Evolutionary conservation across 1,140 invertebrate species (phyloP), one percentile per base, ranked within the genome.

Genomic region (Drosophila pallidifrons): DNA sequence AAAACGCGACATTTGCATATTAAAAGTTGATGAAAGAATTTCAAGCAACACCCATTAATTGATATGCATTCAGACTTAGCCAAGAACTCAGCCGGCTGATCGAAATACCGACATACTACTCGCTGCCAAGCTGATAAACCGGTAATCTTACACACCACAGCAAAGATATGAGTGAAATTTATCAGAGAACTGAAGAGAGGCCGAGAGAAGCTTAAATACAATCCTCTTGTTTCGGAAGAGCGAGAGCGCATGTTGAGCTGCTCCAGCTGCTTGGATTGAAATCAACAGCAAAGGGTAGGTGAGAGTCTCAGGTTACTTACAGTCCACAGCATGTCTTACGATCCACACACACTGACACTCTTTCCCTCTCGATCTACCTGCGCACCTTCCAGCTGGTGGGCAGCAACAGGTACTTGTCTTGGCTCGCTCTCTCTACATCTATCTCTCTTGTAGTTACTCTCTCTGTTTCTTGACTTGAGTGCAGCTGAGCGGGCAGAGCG

Each of bases 51-150:
- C 46, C 54, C 46, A 67, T 67, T 67, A 35, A 68, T 45, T 49
- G 59, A 55, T 68, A 74, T 68, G 57, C 30, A 35, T 54, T 59
- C 28, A 52, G 28, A 38, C 28, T 69, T 20, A 6, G 47, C 57
- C 43, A 20, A 57, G 41, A 68, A 74, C 32, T 57, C 15, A 41
- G 66, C 72, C 72, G 72, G 66, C 72, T 69, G 72, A 75, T 75
- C 66, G 43, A 47, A 63, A 71, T 54, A 55, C 16, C 49, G 10
- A 64, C 51, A 45, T 47, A 25, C 20, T 25, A 49, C 13, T 69
- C 45, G 49, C 49, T 46, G 55, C 32, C 30, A 57, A 70, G 72
- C 58, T 57, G 72, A 54, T 57, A 75, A 75, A 75, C 65, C 72
- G 57, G 72, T 75, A 75, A 75, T 75, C 51, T 57, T 13, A 54